These are phyloP conservation scores for Hoplodrina blanda DNA, from an alignment of 2,888 invertebrate species.

Conservation along the genomic window DNA sequence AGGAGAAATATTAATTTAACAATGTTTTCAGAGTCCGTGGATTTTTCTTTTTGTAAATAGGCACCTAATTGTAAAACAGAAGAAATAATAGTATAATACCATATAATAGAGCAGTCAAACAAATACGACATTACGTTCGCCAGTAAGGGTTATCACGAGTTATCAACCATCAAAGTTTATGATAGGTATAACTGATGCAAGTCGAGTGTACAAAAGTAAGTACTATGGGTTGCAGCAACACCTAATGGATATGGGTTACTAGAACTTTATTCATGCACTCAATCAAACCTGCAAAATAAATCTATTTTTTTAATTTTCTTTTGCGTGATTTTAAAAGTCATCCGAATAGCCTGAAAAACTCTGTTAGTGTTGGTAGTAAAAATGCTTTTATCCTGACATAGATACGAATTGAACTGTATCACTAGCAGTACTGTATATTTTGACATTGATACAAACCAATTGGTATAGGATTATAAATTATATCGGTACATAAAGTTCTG, in stretches of 20 bases:
- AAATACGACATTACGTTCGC: background rate
- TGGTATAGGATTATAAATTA: too few relatives aligned
- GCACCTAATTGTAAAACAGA: too few relatives aligned
- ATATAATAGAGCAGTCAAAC: too few relatives aligned
- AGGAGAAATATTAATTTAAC: too few relatives aligned
- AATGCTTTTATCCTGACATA: conserved; percentile 46
- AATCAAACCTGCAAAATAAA: conserved; percentile 27
- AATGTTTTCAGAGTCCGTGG: too few relatives aligned
- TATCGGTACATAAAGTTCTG: background rate
- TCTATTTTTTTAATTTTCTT: conserved; percentile 38
- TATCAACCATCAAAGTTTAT: conserved; percentile 57
- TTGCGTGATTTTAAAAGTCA: conserved; percentile 19
- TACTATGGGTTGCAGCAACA: conserved; percentile 17
- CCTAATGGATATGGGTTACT: conserved; percentile 59
- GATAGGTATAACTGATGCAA: conserved; percentile 50
- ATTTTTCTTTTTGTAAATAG: too few relatives aligned
- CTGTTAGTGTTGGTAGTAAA: conserved; percentile 16
- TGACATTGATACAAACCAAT: too few relatives aligned
- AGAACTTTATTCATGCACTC: conserved; percentile 43
- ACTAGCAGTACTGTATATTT: background rate
- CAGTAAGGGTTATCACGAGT: conserved; percentile 16
- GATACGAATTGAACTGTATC: background rate
- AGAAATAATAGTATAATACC: too few relatives aligned
- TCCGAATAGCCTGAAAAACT: conserved; percentile 16
- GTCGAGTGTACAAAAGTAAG: conserved; percentile 18